These are phyloP conservation scores for Clinocottus analis DNA, from an alignment of 2,113 vertebrate species.

Conservation along the genomic window DNA sequence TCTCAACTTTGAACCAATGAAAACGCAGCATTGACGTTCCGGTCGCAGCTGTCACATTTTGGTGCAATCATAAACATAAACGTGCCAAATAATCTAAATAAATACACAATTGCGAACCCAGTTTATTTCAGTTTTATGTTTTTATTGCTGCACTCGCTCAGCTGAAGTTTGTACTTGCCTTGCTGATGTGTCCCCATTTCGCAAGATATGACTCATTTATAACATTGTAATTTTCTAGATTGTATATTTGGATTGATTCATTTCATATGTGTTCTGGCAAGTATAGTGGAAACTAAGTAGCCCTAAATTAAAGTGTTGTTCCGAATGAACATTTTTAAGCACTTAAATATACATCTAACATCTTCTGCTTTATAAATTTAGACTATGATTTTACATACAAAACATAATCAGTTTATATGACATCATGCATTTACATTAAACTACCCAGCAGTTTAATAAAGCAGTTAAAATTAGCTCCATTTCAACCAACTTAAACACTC, in stretches of 20 bases:
- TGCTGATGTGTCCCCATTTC: background rate
- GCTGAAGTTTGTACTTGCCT: background rate
- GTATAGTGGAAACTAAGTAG: background rate
- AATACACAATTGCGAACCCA: background rate
- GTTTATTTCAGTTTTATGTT: background rate
- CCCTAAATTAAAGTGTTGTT: background rate
- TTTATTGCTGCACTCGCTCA: background rate
- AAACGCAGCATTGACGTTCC: conserved; percentile 33
- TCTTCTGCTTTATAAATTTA: background rate
- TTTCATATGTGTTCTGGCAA: background rate
- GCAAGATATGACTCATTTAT: background rate
- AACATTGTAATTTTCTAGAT: background rate
- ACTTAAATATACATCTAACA: background rate
- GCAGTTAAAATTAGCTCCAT: background rate
- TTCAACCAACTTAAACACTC: background rate
- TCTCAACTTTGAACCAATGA: conserved; percentile 69
- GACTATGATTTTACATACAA: background rate
- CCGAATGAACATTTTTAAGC: background rate
- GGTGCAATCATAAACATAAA: background rate
- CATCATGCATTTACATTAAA: too few relatives aligned
- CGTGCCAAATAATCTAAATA: background rate
- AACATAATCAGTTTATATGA: background rate
- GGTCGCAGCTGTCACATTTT: background rate
- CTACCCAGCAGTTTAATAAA: background rate
- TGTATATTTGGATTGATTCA: background rate